Evolutionary conservation across 2,888 invertebrate species (phyloP), one percentile per base, ranked within the genome.

Genomic region (Acanthopleura granulata): DNA sequence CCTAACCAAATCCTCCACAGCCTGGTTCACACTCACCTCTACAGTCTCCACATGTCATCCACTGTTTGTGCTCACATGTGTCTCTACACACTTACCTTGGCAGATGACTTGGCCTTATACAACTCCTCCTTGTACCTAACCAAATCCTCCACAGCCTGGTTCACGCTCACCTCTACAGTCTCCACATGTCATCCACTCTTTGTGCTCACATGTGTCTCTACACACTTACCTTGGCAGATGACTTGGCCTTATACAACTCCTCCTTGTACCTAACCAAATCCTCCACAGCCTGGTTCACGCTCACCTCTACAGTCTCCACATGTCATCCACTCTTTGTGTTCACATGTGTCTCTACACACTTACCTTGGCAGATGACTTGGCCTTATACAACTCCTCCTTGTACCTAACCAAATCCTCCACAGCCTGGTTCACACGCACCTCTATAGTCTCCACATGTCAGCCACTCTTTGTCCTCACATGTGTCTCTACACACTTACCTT

Each of bases 351-450:
- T 6, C 9, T 3, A 40, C 40, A 25, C 27, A 57, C 61, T 72
- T 82, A 89, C 90, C 87, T 89, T 66, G 11, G 89, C 86, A 27
- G 87, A 82, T 22, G 86, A 82, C 76, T 89, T 89, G 0, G 88
- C 78, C 49, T 89, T 25, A 62, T 85, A 83, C 66, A 90, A 80
- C 78, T 90, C 88, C 49, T 87, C 83, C 79, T 90, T 91, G 75
- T 90, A 87, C 78, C 87, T 87, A 72, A 92, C 92, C 74, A 90
- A 90, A 79, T 93, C 93, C 82, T 93, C 93, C 25, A 91, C 80
- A 1, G 91, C 90, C 79, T 92, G 88, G 80, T 92, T 92, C 40
- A 93, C 83, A 73, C 92, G 85, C 9, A 92, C 89, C 82, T 93
- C 93, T 1, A 89, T 89, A 25, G 90, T 82, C 91, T 72, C 90